These are phyloP conservation scores for Bimastos eiseni DNA, from an alignment of 2,888 invertebrate genomes.

Conservation along the genomic window DNA sequence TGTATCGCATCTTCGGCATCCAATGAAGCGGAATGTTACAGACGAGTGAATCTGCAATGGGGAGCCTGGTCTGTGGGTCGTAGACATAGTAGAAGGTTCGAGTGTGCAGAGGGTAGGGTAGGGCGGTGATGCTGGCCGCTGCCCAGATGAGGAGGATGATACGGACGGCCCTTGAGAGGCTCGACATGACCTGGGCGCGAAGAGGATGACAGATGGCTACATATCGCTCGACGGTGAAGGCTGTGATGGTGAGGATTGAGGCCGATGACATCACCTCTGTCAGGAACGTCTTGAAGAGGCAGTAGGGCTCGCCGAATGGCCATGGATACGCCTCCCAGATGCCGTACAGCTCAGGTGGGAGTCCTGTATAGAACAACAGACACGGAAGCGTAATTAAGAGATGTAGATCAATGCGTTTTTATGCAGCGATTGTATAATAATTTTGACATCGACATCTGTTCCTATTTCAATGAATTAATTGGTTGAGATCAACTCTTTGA, in stretches of 20 bases:
- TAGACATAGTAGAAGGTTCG: conserved; percentile 48
- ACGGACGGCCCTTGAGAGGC: conserved; percentile 77
- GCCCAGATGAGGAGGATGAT: conserved; percentile 80
- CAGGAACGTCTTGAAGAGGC: conserved; percentile 62
- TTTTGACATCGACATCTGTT: no score
- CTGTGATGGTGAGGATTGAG: conserved; percentile 86
- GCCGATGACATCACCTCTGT: conserved; percentile 77
- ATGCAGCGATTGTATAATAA: no score
- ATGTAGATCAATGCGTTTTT: no score
- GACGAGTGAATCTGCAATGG: conserved; percentile 38
- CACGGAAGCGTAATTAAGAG: no score
- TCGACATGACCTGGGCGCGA: conserved; percentile 75
- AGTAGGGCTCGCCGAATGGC: conserved; percentile 61
- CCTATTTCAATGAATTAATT: no score
- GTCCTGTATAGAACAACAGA: conserved; percentile 50
- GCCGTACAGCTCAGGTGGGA: conserved; percentile 63
- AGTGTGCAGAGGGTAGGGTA: conserved; percentile 57
- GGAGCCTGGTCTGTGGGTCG: background rate
- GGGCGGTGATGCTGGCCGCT: conserved; percentile 74
- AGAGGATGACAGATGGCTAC: conserved; percentile 85
- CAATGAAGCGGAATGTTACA: conserved; percentile 53
- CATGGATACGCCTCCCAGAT: conserved; percentile 64
- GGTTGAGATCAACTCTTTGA: no score
- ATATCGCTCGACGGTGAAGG: conserved; percentile 85
- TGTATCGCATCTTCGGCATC: conserved; percentile 51